Evolutionary conservation across 2,888 invertebrate genomes (phyloP), one percentile per base, ranked within the genome.

Genomic region (Labia minor): DNA sequence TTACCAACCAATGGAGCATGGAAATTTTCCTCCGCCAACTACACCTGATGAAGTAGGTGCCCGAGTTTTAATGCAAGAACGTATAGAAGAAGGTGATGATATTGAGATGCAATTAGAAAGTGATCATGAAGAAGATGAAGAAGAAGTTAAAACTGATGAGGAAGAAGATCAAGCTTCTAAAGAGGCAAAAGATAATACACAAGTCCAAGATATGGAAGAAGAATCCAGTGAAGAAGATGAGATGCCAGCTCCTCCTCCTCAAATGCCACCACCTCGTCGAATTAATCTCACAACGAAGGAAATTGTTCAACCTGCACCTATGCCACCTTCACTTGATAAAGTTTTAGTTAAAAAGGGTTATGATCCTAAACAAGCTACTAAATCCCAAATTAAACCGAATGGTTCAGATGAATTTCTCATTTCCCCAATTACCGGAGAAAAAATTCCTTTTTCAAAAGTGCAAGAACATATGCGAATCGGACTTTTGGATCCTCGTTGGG

Each of bases 381-480:
- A 70, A 61, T 49, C 49, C 3, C 49, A 49, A 49, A 49, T 49
- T 49, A 49, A 49, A 49, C 49, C 49, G 3, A 49, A 49, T 49
- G 49, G 49, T 3, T 83, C 88, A 0, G 93, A 94, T 74, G 92
- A 95, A 75, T 98, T 89, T 82, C 86, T 98, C 66, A 94, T 99
- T 70, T 99, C 98, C 0, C 99, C 98, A 0, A 93, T 99, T 75
- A 99, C 98, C 0, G 97, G 97, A 49, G 98, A 99, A 78, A 89
- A 91, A 77, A 96, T 99, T 73, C 95, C 95, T 0, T 96, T 96
- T 0, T 92, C 91, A 75, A 96, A 99, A 79, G 91, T 99, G 68
- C 95, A 95, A 68, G 96, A 99, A 74, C 99, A 99, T 79, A 94
- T 99, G 87, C 89, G 96, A 72, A 96, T 96, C 77, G 95, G 95